Base-by-base conservation (phyloP, 2,113 vertebrate genomes). In the Gobio gobio region DNA sequence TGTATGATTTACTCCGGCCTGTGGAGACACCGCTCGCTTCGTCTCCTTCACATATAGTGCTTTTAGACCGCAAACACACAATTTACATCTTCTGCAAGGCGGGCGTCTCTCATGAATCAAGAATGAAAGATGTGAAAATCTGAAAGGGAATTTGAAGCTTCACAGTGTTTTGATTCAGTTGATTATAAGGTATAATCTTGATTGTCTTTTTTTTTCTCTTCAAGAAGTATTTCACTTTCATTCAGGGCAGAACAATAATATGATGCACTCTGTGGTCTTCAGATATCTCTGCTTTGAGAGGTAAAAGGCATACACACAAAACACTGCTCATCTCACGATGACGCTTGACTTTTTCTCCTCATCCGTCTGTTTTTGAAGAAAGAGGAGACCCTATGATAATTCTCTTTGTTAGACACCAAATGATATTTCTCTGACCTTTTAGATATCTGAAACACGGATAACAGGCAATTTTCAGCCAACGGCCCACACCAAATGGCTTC, bases 1-100 rank as follows among this genome's bases (percentile, higher is more conserved):
- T 88, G 22, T 74, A 84, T 79, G 82, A 59, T 83, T 72, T 78
- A 29, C 47, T 56, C 54, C 54, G 77, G 47, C 68, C 61, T 64
- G 58, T 16, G 43, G 70, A 81, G 24, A 79, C 61, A 49, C 18
- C 22, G 16, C 78, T 40, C 24, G 29, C 49, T n/a, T 40, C 10
- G 0, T 18, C 18, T 13, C 22, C 22, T 49, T 74, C 12, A 24
- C 43, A 26, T 49, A 54, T 10, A 29, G 24, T 6, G 3, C 10
- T 36, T 20, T 33, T 54, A 76, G 49, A 76, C 74, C 22, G 18
- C 36, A 36, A 29, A 51, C 8, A 54, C 47, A 54, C 1, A 6
- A 10, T 76, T 51, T 33, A 29, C 45, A 33, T n/a, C 24, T 9
- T 7, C 14, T 4, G 47, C n/a, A 47, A 16, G n/a, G 43, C 12